phyloP scores from a whole-genome alignment of 1,140 invertebrate genomes.

The Drosophila rufa region DNA sequence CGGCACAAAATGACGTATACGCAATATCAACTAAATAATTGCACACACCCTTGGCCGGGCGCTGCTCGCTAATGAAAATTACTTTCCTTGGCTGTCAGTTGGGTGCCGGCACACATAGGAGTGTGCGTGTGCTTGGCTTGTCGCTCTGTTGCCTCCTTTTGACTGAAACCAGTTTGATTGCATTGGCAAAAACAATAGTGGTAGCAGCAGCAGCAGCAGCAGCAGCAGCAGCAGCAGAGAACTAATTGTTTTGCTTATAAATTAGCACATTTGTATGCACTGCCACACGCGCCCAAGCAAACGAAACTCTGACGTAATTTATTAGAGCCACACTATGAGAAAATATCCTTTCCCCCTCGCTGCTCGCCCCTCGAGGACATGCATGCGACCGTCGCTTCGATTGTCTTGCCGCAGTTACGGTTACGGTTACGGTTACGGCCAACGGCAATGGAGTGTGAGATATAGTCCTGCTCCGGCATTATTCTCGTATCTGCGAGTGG shows the following conservation, averaged over 20 bases:
- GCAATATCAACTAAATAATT: constrained; percentile 70
- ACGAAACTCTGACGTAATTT: constrained; percentile 70
- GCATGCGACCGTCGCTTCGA: constrained; percentile 31
- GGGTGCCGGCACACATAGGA: neutral
- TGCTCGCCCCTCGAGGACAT: constrained; percentile 19
- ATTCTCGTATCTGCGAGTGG: constrained; percentile 19
- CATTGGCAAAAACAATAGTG: constrained; percentile 46
- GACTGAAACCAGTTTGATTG: constrained; percentile 59
- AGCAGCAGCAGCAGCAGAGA: constrained; percentile 19
- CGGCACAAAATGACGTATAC: constrained; percentile 68
- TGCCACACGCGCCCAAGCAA: constrained; percentile 44
- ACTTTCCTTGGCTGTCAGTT: constrained; percentile 55
- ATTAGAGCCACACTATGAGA: constrained; percentile 44
- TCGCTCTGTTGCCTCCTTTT: constrained; percentile 24
- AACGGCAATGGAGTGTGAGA: constrained; percentile 31
- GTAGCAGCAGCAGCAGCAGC: constrained; percentile 4
- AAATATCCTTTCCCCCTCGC: constrained; percentile 20
- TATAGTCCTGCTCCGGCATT: constrained; percentile 14
- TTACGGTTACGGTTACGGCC: constrained; percentile 38
- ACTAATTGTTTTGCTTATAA: constrained; percentile 82
- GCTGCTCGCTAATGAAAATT: constrained; percentile 72
- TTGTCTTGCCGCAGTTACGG: constrained; percentile 39
- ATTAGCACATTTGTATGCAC: constrained; percentile 82
- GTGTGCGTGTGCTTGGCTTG: constrained; percentile 35
- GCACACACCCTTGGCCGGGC: constrained; percentile 49